These are phyloP conservation scores for Nephrotoma flavescens DNA, from an alignment of 2,888 invertebrate species.

Conservation along the genomic window DNA sequence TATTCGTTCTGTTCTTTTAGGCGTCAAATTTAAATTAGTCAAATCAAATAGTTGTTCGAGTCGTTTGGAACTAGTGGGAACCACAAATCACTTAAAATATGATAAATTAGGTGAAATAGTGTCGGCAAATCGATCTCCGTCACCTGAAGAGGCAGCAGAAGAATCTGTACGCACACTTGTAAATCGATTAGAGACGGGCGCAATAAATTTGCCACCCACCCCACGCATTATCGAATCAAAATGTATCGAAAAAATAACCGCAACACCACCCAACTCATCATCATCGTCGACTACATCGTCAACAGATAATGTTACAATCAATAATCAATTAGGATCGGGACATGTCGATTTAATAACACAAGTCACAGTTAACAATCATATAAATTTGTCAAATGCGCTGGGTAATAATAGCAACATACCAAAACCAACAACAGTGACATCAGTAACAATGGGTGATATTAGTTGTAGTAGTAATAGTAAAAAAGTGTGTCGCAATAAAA, in stretches of 20 bases:
- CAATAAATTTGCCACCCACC: slow-evolving; percentile 15
- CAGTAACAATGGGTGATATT: not conserved
- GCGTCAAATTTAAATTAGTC: slow-evolving; percentile 64
- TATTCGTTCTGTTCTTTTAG: slow-evolving; percentile 31
- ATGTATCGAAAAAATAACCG: slow-evolving; percentile 17
- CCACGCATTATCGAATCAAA: slow-evolving; percentile 20
- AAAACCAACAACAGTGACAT: slow-evolving; percentile 8
- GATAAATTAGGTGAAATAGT: not conserved
- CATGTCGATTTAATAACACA: slow-evolving; percentile 17
- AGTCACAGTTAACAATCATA: slow-evolving; percentile 33
- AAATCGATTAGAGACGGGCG: slow-evolving; percentile 26
- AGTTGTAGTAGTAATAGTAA: slow-evolving; percentile 4
- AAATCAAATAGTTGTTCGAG: slow-evolving; percentile 81
- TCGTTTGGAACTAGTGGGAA: slow-evolving; percentile 61
- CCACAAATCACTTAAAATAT: slow-evolving; percentile 32
- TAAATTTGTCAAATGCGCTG: slow-evolving; percentile 19
- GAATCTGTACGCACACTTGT: slow-evolving; percentile 27
- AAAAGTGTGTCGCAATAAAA: slow-evolving; percentile 32
- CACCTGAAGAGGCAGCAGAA: slow-evolving; percentile 13
- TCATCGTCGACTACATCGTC: not conserved
- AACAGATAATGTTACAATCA: slow-evolving; percentile 26
- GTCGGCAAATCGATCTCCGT: slow-evolving; percentile 4
- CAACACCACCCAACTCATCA: slow-evolving; percentile 3
- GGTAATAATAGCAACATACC: not conserved
- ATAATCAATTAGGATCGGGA: slow-evolving; percentile 31